These are phyloP conservation scores for Vanessa cardui DNA, from an alignment of 2,888 invertebrate genomes.

Conservation along the genomic window DNA sequence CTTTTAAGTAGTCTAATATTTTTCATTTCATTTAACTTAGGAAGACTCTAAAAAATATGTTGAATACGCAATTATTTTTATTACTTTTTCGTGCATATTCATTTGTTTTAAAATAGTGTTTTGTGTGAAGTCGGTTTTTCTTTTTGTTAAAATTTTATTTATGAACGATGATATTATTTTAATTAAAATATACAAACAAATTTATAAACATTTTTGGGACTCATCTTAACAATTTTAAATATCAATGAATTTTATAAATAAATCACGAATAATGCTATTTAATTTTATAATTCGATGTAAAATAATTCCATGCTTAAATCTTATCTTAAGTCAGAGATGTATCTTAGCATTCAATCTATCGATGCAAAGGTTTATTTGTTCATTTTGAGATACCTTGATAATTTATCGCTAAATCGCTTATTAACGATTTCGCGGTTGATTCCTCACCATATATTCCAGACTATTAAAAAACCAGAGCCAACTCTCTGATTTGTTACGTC, in stretches of 20 bases:
- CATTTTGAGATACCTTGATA: slow-evolving; percentile 24
- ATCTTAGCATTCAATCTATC: slow-evolving; percentile 14
- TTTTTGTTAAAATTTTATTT: no score
- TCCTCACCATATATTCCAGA: slow-evolving; percentile 34
- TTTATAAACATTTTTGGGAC: no score
- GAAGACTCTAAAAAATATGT: no score
- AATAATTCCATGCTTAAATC: slow-evolving; percentile 4
- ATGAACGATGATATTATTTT: neutral
- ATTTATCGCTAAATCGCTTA: slow-evolving; percentile 36
- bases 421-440: slow-evolving; percentile 39
- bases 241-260: neutral
- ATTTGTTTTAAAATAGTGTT: no score
- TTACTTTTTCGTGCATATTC: no score
- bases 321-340: slow-evolving; percentile 3
- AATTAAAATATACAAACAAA: neutral
- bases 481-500: slow-evolving; percentile 40
- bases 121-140: no score
- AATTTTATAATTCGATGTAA: neutral
- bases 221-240: neutral
- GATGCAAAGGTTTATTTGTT: slow-evolving; percentile 14
- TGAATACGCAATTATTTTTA: no score
- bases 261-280: neutral
- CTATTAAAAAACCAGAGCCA: slow-evolving; percentile 34
- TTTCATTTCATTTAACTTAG: no score
- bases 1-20: no score